These are phyloP conservation scores for Columba livia DNA, from an alignment of 2,113 vertebrate genomes.

Conservation along the genomic window DNA sequence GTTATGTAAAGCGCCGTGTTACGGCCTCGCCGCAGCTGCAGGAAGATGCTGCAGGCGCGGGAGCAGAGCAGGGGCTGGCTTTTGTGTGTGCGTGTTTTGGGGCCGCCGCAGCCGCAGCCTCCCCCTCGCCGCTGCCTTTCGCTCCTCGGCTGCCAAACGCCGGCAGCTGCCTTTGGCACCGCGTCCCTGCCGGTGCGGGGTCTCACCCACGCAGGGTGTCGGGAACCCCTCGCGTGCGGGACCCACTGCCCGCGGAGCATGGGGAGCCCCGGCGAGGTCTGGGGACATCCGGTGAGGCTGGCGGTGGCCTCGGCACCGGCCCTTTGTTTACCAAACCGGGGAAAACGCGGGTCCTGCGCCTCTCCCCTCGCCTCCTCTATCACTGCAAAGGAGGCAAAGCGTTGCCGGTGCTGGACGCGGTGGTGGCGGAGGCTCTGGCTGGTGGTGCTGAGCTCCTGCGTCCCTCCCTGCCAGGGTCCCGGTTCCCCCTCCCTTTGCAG, in stretches of 20 bases:
- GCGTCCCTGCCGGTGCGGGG: not conserved
- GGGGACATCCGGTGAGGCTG: not conserved
- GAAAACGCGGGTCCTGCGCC: not conserved
- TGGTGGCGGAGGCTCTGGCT: not conserved
- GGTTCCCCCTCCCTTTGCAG: not conserved
- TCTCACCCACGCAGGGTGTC: not conserved
- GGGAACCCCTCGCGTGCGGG: not conserved
- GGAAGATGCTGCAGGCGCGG: slow-evolving; percentile 38
- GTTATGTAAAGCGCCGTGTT: slow-evolving; percentile 36
- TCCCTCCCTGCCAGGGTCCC: not conserved
- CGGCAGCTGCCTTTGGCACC: not conserved
- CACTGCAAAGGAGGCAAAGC: not conserved
- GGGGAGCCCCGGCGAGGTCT: not conserved
- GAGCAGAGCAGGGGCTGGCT: slow-evolving; percentile 18
- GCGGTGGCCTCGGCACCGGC: not conserved
- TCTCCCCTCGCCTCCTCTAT: not conserved
- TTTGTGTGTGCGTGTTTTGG: slow-evolving; percentile 14
- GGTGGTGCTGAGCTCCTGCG: not conserved
- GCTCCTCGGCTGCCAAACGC: not conserved
- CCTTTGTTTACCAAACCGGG: slow-evolving; percentile 31
- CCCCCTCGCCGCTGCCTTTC: not conserved
- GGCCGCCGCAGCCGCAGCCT: not conserved
- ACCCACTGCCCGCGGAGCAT: not conserved
- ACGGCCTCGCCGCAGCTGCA: slow-evolving; percentile 24
- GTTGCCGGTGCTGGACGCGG: not conserved